Base-by-base conservation (phyloP, 2,113 vertebrate species). In the Proterorhinus semilunaris region DNA sequence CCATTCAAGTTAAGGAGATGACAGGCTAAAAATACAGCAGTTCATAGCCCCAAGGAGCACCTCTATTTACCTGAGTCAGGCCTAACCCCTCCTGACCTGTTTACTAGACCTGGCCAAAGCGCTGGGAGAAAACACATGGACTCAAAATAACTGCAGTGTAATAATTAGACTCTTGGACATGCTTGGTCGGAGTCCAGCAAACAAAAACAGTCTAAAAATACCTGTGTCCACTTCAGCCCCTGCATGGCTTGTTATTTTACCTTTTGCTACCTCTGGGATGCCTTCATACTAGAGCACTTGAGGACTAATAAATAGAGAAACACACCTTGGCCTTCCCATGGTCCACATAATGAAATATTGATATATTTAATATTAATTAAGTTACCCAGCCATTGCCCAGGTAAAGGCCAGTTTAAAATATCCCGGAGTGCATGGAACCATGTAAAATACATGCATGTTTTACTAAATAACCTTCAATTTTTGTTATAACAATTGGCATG, bases 171-270 rank as follows among this genome's bases (percentile, higher is more conserved):
- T 58, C 21, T 27, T 55, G 58, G 76, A 85, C 82, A 67, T 36
- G 72, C 80, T 86, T 89, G 86, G 82, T 82, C 3, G 2, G 21
- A 48, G 69, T 73, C 87, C 84, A 86, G 75, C 83, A 89, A 90
- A 91, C 87, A 92, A 88, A 92, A 87, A 89, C 75, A 86, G 46
- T 52, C 89, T 88, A 91, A 89, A 92, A 92, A 92, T 92, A 92
- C 65, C 71, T 51, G n/a, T 62, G n/a, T 65, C 83, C 72, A 58
- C 71, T 43, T 54, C 72, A 72, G 82, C 76, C 46, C 80, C 68
- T 69, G 75, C 66, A 80, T 81, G 72, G 77, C 73, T 69, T 89
- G 75, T 84, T 90, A 17, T 85, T 90, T 80, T 72, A 78, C 66
- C 65, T 74, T 77, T 85, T 62, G 6, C 62, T 66, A 53, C 65